Evolutionary conservation across 1,140 invertebrate genomes (phyloP), one percentile per base, ranked within the genome.

Genomic region (Chymomyza costata): DNA sequence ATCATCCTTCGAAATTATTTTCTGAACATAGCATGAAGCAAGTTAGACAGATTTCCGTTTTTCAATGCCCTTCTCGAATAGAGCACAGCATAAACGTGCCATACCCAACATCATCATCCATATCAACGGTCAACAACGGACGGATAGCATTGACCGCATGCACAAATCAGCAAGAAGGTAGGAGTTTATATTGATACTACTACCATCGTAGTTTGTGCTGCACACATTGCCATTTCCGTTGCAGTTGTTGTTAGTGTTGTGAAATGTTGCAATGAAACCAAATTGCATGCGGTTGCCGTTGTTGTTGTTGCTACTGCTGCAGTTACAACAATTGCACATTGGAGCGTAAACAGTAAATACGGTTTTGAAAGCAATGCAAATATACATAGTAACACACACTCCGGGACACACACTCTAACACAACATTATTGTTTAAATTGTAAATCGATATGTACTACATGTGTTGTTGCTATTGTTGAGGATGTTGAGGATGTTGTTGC

Each of bases 401-500:
- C 38, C 47, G 31, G 6, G 40, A 13, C 40, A 40, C 28, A 25
- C 17, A 14, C 19, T 34, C 21, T 47, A 58, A 40, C 40, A 66
- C 54, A 65, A 65, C 54, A 65, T 66, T 65, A 65, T 66, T 66
- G 64, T 66, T 66, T 65, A 59, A 59, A 66, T 65, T 65, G 64
- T 63, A 66, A 66, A 65, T 54, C 65, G 62, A 66, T 66, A n/a
- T n/a, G n/a, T n/a, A n/a, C n/a, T n/a, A 65, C 64, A 65, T 47
- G 52, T 64, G 61, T 34, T 39, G 52, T 31, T 15, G 10, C 25
- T 28, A 10, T 10, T 28, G 25, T 28, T 5, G 5, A 6, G 25
- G 10, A 6, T 28, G 25, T 28, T 28, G 10, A 10, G 5, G 10
- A 28, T 28, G 25, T 6, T 28, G 5, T 28, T 28, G 25, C 10